Conservation (phyloP, 2,113 vertebrate species). For the Picathartes gymnocephalus region DNA sequence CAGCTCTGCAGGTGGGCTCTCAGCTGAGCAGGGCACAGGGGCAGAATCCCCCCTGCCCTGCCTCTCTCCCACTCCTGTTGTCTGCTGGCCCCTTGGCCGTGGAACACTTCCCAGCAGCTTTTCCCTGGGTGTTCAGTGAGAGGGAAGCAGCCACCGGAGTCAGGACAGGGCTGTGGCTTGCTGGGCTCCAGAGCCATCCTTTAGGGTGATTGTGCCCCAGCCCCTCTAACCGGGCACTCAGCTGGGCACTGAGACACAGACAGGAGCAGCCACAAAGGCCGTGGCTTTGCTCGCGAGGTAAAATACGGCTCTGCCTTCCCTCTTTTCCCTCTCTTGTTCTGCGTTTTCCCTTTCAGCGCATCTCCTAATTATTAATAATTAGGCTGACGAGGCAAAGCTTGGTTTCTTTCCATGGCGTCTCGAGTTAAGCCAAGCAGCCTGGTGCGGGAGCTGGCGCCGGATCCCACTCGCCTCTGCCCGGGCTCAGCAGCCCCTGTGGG, state of each 20-base stretch:
- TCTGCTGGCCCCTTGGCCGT: accelerated
- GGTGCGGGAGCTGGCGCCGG: accelerated
- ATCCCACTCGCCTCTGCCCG: background rate
- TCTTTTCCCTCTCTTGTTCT: background rate
- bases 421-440: background rate
- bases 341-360: background rate
- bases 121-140: background rate
- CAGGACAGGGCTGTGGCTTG: accelerated
- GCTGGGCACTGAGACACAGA: background rate
- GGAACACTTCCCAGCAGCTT: background rate
- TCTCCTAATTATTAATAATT: constrained; percentile 37
- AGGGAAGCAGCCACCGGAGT: accelerated
- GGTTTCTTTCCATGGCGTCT: background rate
- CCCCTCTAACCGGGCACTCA: background rate
- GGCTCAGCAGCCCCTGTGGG: background rate
- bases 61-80: background rate
- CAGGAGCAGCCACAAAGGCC: background rate
- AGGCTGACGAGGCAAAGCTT: background rate
- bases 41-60: background rate
- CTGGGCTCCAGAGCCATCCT: background rate
- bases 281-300: accelerated
- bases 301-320: background rate
- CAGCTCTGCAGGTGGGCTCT: background rate
- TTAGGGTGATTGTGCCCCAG: accelerated
- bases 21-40: background rate